phyloP scores from a whole-genome alignment of 1,140 invertebrate genomes.

The Chrysomallon squamiferum region DNA sequence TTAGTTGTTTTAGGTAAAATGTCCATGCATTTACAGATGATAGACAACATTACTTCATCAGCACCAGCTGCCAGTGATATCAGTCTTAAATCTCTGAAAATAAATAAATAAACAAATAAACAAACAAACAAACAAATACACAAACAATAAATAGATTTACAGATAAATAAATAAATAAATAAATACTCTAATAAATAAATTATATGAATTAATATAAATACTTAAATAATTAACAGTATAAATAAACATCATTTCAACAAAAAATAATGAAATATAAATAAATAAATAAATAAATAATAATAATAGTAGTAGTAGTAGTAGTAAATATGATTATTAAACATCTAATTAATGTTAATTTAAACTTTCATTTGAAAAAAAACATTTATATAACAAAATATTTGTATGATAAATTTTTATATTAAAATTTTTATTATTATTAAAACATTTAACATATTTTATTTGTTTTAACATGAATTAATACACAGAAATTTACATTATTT shows the following conservation, averaged over 20 bases:
- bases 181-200: no score
- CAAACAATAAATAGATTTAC: no score
- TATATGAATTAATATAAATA: no score
- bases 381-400: conserved; percentile 2
- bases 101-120: conserved; percentile 10
- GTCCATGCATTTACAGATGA: conserved; percentile 70
- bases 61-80: conserved; percentile 70
- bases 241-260: no score
- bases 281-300: no score
- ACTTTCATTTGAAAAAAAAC: not conserved
- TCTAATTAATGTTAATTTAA: not conserved
- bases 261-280: no score
- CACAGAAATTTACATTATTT: not conserved
- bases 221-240: no score
- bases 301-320: no score
- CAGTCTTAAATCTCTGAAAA: conserved; percentile 66
- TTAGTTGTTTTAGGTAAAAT: conserved; percentile 42
- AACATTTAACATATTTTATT: not conserved
- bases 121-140: no score
- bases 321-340: not conserved
- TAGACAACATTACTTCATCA: conserved; percentile 72
- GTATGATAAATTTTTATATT: not conserved
- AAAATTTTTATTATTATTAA: not conserved
- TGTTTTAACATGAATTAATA: not conserved
- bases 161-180: no score